Percentiles rank a stretch among this genome's conserved stretches.
phyloP scores from a whole-genome alignment of 2,888 invertebrate species.

The Lymantria monacha region DNA sequence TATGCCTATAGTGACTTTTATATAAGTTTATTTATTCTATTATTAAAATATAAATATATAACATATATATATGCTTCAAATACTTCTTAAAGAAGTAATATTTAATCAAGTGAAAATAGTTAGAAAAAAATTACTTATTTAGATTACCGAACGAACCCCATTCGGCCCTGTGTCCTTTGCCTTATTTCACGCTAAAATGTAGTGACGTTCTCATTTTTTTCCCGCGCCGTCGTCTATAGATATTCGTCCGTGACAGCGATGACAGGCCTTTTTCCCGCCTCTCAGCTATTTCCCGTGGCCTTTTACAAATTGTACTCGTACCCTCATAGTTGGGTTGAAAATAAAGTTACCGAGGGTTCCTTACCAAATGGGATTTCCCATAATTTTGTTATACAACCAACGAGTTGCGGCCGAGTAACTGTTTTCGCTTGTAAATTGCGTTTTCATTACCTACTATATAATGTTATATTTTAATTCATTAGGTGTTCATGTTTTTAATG shows the following conservation, averaged over 20 bases:
- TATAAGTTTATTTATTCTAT: no score
- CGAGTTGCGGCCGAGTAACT: conserved; percentile 56
- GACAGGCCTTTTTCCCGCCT: conserved; percentile 76
- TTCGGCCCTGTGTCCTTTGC: conserved; percentile 28
- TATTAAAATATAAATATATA: no score
- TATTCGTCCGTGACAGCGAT: conserved; percentile 69
- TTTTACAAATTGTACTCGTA: conserved; percentile 71
- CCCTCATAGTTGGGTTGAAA: conserved; percentile 65
- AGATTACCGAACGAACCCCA: conserved; percentile 2
- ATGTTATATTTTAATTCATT: conserved; percentile 27
- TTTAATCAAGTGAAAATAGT: no score
- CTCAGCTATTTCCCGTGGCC: conserved; percentile 66
- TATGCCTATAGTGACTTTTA: no score
- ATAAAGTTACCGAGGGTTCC: conserved; percentile 68
- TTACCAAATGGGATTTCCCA: conserved; percentile 68
- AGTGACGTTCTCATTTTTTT: conserved; percentile 69
- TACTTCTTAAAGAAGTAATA: no score
- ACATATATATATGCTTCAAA: no score
- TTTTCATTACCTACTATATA: conserved; percentile 35
- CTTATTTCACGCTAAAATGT: conserved; percentile 61
- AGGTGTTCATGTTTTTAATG: conserved; percentile 29
- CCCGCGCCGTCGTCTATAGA: conserved; percentile 56
- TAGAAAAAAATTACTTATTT: no score
- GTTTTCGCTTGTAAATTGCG: conserved; percentile 50
- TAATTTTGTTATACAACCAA: conserved; percentile 70